These are phyloP conservation scores for Bathynomus jamesi DNA, from an alignment of 1,140 invertebrate genomes.

Conservation along the genomic window DNA sequence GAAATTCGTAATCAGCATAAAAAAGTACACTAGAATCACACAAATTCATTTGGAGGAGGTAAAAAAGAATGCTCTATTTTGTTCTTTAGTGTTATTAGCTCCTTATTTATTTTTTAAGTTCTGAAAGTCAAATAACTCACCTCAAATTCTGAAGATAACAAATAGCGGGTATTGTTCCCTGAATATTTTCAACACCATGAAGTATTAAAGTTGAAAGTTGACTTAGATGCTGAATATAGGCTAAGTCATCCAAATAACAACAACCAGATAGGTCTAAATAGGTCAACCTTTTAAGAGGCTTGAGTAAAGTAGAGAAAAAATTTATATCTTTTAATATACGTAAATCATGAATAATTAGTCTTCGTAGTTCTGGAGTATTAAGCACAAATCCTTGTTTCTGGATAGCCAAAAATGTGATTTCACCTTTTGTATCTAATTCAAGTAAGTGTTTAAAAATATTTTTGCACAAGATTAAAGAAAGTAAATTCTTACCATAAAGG, in stretches of 20 bases:
- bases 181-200: not conserved
- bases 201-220: not conserved
- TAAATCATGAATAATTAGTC: not conserved
- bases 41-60: no score
- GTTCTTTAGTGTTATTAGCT: no score
- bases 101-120: no score
- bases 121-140: no score
- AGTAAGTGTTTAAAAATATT: not conserved
- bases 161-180: not conserved
- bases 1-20: no score
- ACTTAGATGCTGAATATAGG: not conserved
- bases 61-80: no score
- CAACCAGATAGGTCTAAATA: constrained; percentile 1
- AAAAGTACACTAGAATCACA: no score
- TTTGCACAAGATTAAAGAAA: not conserved
- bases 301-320: not conserved
- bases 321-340: not conserved
- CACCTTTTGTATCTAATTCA: not conserved
- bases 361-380: constrained; percentile 1
- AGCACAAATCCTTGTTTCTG: not conserved
- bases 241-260: constrained; percentile 4
- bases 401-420: not conserved
- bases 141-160: not conserved
- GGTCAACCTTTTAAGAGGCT: not conserved
- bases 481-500: not conserved